Conservation (phyloP, 2,797 vertebrate species). For the Cetoscarus ocellatus region DNA sequence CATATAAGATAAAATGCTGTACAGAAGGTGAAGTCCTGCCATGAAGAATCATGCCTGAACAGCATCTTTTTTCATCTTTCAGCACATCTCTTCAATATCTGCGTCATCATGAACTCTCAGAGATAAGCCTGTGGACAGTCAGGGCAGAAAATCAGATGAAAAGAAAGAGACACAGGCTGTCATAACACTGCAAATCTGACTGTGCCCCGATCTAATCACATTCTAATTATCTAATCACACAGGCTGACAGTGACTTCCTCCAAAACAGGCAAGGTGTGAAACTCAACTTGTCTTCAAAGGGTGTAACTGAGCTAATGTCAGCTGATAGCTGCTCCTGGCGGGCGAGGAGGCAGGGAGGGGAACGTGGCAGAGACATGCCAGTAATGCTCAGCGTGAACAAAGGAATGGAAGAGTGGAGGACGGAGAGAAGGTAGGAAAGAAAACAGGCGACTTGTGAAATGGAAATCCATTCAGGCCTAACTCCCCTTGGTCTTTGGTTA, state of each 20-base stretch:
- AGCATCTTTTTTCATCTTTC: background rate
- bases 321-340: slow-evolving; percentile 38
- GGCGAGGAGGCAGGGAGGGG: background rate
- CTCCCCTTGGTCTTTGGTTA: slow-evolving; percentile 55
- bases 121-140: background rate
- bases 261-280: slow-evolving; percentile 36
- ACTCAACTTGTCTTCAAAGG: slow-evolving; percentile 14
- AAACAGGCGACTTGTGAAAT: slow-evolving; percentile 59
- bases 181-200: slow-evolving; percentile 15
- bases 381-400: slow-evolving; percentile 42
- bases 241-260: slow-evolving; percentile 17
- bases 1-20: too few relatives aligned
- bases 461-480: slow-evolving; percentile 60
- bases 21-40: background rate
- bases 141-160: background rate
- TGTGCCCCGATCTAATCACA: slow-evolving; percentile 9
- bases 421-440: slow-evolving; percentile 1
- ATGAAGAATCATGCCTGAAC: background rate
- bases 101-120: background rate
- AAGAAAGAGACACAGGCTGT: background rate
- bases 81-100: background rate
- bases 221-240: slow-evolving; percentile 49
- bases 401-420: background rate
- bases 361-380: slow-evolving; percentile 14
- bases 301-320: slow-evolving; percentile 36